These are phyloP conservation scores for Caranx melampygus DNA, from an alignment of 2,113 vertebrate genomes.

Conservation along the genomic window DNA sequence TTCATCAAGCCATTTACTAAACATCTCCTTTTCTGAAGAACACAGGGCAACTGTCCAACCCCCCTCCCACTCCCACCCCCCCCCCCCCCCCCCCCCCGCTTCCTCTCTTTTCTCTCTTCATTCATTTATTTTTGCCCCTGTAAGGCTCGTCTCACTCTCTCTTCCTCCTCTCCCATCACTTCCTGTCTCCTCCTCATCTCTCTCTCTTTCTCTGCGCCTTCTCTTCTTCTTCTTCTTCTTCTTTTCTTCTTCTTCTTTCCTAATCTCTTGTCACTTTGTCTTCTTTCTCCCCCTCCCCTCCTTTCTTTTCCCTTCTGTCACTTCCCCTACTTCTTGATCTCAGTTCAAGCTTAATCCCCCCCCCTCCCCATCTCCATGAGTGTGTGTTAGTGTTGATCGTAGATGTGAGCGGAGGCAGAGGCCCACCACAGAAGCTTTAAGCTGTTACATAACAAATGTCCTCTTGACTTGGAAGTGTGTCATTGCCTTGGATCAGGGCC, in stretches of 20 bases:
- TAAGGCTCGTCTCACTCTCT: not conserved
- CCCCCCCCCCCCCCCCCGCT: not conserved
- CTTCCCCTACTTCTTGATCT: slow-evolving; percentile 20
- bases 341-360: slow-evolving; percentile 52
- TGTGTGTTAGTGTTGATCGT: slow-evolving; percentile 23
- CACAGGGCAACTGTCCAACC: slow-evolving; percentile 34
- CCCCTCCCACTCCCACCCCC: not conserved
- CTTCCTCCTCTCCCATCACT: not conserved
- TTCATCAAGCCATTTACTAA: slow-evolving; percentile 67
- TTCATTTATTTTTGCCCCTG: not conserved
- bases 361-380: not conserved
- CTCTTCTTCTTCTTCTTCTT: not conserved
- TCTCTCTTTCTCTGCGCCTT: not conserved
- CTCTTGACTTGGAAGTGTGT: slow-evolving; percentile 77
- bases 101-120: not conserved
- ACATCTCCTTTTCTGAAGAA: slow-evolving; percentile 53
- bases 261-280: slow-evolving; percentile 37
- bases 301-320: slow-evolving; percentile 8
- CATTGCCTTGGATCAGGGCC: slow-evolving; percentile 70
- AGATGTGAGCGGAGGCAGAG: slow-evolving; percentile 40
- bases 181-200: not conserved
- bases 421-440: slow-evolving; percentile 68
- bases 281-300: slow-evolving; percentile 7
- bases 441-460: slow-evolving; percentile 73
- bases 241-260: not conserved